Base-by-base conservation (phyloP, 2,797 vertebrate species). In the Molothrus ater region DNA sequence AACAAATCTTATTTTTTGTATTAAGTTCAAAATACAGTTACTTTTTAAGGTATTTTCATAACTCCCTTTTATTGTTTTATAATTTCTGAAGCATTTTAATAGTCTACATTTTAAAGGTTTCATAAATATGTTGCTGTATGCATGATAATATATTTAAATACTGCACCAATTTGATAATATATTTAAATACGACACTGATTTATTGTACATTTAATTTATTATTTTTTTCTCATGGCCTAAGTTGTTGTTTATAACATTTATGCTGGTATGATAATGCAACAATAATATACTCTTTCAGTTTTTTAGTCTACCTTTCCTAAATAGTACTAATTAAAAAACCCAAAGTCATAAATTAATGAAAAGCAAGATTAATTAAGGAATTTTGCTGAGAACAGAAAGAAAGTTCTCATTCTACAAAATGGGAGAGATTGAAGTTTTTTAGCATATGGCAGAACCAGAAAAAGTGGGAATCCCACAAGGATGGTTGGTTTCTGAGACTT, bases 241-340 rank as follows among this genome's bases (percentile, higher is more conserved):
- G 71, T 17, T 18, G 38, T 6, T 14, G 6, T 26, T 36, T 25
- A 45, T 20, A 72, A 64, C 2, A 3, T 13, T 47, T 57, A 36
- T 85, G 5, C 13, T 51, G 9, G 6, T 32, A 47, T 40, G 19
- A 79, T 9, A 79, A 59, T 42, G 24, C 9, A 71, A 11, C 4
- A 25, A 43, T 11, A 65, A n/a, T 16, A 1, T 34, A 54, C 26
- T 53, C 7, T 65, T 38, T 59, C 24, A 4, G 0, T 26, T 47
- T 80, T 75, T 31, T 22, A 42, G 26, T 38, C 40, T 50, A 32
- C 2, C 2, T 86, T 86, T 71, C 21, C 31, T 74, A 63, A 73
- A 61, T 1, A 28, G 6, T 36, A 50, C 17, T 51, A 43, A 60
- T 19, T 59, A 0, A 21, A 79, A 56, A 38, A 1, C 0, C 0